Evolutionary conservation across 2,797 vertebrate genomes (phyloP), one percentile per base, ranked within the genome.

Genomic region (Glyptemys insculpta): DNA sequence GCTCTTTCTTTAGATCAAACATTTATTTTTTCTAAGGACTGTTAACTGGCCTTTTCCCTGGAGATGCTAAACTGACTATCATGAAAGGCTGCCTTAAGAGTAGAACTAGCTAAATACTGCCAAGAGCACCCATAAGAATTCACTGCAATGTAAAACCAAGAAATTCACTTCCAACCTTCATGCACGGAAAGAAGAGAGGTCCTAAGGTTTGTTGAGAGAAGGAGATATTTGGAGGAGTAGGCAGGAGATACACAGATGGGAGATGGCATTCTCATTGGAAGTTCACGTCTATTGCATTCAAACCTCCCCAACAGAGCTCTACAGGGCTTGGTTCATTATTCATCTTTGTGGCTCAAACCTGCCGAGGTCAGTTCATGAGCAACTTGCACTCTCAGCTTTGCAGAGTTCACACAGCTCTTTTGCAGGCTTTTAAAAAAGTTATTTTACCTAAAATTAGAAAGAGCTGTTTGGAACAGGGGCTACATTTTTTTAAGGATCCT

Each of bases 401-500:
- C 78, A 88, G 25, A 47, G 79, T 47, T 93, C 41, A 23, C 6
- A 78, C 25, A 93, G 47, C 4, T 74, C 88, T 90, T 82, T 86
- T 65, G 44, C 90, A 80, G 72, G 23, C 7, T 37, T 19, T 68
- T 37, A 5, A 37, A 68, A 50, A 78, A 50, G 12, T 6, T 88
- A 65, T 81, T 50, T 81, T 83, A n/a, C 5, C 47, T 85, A 88
- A 94, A 92, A 52, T 25, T 90, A 41, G 83, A 93, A 85, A 50
- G 65, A 0, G 29, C 7, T 91, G 11, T 25, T 93, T 11, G 88
- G 49, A 50, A 76, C n/a, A 74, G 27, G 5, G 34, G 3, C 34
- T 52, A 89, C 14, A 19, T 65, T 92, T 92, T 72, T 50, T 86
- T 91, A 83, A 68, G 10, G 47, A 21, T 8, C 18, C n/a, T 37